Conservation (phyloP, 2,113 vertebrate genomes). For the Monarcha castaneiventris region DNA sequence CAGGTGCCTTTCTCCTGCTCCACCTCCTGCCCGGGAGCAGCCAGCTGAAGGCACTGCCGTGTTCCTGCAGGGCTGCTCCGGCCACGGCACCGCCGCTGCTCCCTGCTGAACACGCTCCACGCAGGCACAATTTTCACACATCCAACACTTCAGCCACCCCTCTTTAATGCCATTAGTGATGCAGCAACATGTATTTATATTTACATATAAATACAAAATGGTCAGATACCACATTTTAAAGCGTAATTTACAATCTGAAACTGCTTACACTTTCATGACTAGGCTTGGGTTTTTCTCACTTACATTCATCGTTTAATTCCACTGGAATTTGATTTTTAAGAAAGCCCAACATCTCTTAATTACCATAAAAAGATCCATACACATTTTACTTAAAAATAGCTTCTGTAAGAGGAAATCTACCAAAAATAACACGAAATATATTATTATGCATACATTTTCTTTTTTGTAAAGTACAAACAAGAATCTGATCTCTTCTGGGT, state of each 20-base stretch:
- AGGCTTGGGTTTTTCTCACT: slow-evolving; percentile 39
- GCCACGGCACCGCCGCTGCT: accelerated
- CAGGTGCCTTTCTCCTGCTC: not conserved
- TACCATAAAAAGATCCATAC: slow-evolving; percentile 55
- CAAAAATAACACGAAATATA: slow-evolving; percentile 72
- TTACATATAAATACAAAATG: slow-evolving; percentile 53
- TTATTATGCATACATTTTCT: slow-evolving; percentile 46
- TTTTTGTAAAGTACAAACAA: slow-evolving; percentile 66
- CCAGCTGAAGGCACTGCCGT: accelerated
- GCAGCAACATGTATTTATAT: slow-evolving; percentile 53
- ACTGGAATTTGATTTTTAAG: slow-evolving; percentile 58
- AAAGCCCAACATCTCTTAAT: slow-evolving; percentile 37
- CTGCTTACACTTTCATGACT: slow-evolving; percentile 30
- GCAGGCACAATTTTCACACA: not conserved
- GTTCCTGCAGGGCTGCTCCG: not conserved
- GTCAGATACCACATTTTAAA: slow-evolving; percentile 25
- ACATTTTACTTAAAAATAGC: slow-evolving; percentile 68
- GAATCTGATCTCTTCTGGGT: slow-evolving; percentile 67
- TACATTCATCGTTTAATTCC: slow-evolving; percentile 60
- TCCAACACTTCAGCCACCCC: not conserved
- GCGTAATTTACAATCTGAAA: slow-evolving; percentile 43
- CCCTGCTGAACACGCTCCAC: accelerated
- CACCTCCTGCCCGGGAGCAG: accelerated
- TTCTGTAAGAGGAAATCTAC: slow-evolving; percentile 64
- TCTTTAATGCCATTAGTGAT: slow-evolving; percentile 38